Base-by-base conservation (phyloP, 2,797 vertebrate species). In the Coregonus sp. region DNA sequence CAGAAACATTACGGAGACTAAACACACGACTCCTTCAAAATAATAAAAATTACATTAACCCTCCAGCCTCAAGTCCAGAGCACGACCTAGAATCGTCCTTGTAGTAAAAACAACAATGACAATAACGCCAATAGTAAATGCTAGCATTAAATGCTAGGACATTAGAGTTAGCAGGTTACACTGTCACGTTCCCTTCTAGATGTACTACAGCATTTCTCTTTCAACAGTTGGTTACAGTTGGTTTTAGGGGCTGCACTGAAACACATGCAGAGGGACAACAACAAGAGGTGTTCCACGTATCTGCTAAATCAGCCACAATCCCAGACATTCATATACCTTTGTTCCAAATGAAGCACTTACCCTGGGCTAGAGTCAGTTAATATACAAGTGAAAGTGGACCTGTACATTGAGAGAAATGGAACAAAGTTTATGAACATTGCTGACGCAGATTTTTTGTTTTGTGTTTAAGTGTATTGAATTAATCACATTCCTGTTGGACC, bases 21-120 rank as follows among this genome's bases (percentile, higher is more conserved):
- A 37, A 71, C 59, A 75, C 70, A 72, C 11, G 72, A 47, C 40
- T 78, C 78, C 71, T 76, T 80, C 73, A 70, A 75, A 50, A 25
- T 12, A n/a, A 47, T 15, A 70, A 67, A 29, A 5, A 75, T 5
- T 12, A 9, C 50, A 31, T 11, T 47, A 12, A 47, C 29, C 1
- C 47, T 72, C 84, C 72, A 76, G 74, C 75, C 16, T 6, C 50
- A 15, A 6, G 59, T 75, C 37, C 61, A 74, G 66, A 67, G 63
- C 70, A 52, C 12, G 29, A 75, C 71, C 70, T 65, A 63, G 72
- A 15, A n/a, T 50, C 12, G 6, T 72, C 66, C 67, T 25, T 1
- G 50, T 54, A 61, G 35, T 76, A n/a, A 52, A 67, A 79, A 77
- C 40, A 47, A 47, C 37, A 77, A 67, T 75, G 76, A 77, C 63